These are phyloP conservation scores for Aptenodytes patagonicus DNA, from an alignment of 2,113 vertebrate species.

Conservation along the genomic window DNA sequence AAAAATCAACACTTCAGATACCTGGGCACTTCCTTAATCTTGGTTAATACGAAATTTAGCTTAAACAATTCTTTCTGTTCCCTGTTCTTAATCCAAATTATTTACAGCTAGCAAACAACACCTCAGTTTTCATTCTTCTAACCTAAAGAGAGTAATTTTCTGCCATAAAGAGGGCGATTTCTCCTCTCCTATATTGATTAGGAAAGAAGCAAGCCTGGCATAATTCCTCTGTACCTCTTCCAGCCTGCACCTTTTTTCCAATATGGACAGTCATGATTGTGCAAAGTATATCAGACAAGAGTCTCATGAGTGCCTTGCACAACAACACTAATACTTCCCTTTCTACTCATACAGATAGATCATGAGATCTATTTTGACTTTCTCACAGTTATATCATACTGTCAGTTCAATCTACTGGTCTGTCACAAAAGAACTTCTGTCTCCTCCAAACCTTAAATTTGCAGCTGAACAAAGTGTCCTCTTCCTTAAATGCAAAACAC, in stretches of 20 bases:
- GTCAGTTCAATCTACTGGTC: background rate
- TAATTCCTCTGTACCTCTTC: background rate
- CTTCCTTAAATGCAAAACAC: background rate
- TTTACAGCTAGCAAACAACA: background rate
- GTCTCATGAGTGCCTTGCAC: background rate
- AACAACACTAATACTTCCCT: background rate
- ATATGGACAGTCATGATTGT: background rate
- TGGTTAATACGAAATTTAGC: background rate
- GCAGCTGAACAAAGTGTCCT: background rate
- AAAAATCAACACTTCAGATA: background rate
- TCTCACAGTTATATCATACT: background rate
- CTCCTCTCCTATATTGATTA: background rate
- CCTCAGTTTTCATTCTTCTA: background rate
- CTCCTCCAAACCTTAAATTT: background rate
- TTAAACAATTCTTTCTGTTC: background rate
- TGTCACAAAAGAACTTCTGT: background rate
- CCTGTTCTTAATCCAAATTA: background rate
- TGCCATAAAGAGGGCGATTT: background rate
- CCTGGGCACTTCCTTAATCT: background rate
- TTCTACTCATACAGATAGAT: background rate
- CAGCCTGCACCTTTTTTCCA: background rate
- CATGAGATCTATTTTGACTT: background rate
- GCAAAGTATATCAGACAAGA: background rate
- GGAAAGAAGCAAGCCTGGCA: background rate
- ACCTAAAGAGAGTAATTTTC: background rate